Base-by-base conservation (phyloP, 2,113 vertebrate genomes). In the Leptobrachium leishanense region DNA sequence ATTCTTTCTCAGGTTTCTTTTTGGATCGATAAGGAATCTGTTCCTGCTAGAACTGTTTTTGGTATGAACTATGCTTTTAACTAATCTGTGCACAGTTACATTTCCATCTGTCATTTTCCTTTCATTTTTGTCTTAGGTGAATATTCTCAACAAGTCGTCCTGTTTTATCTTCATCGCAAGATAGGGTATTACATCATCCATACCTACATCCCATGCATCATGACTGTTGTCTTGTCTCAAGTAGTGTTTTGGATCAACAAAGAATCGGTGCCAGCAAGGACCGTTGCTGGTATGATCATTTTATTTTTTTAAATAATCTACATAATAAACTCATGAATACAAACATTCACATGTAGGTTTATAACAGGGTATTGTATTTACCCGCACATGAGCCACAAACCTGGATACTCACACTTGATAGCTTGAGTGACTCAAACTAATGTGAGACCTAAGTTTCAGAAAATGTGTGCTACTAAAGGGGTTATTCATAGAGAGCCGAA, bases 221-320 rank as follows among this genome's bases (percentile, higher is more conserved):
- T 99, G 98, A 99, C 98, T 74, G 98, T 99, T 85, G 98, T 99
- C 88, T 96, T 99, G 85, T 99, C 98, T 85, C 98, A 99, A 93
- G 98, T 99, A 90, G 99, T 97, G 63, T 99, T 99, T 94, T 99
- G 98, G 98, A 99, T 99, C 91, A 99, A 99, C 90, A 99, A 99
- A 85, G 98, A 99, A 84, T 99, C 98, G 0, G 97, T 99, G 86
- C 98, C 98, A 68, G 98, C 98, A 65, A 93, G 98, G 87, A 99
- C 97, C 50, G 98, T 99, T 67, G 99, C 99, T 84, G 98, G 98
- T 99, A 95, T 68, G 77, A 11, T 10, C 55, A 13, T 59, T 11
- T 59, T 59, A 15, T 15, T 59, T 59, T 50, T 5, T 50, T 50
- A 50, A 50, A 50, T 50, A 8, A 50, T 4, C 8, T 8, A 50